Conservation (phyloP, 2,113 vertebrate genomes). For the Euleptes europaea region DNA sequence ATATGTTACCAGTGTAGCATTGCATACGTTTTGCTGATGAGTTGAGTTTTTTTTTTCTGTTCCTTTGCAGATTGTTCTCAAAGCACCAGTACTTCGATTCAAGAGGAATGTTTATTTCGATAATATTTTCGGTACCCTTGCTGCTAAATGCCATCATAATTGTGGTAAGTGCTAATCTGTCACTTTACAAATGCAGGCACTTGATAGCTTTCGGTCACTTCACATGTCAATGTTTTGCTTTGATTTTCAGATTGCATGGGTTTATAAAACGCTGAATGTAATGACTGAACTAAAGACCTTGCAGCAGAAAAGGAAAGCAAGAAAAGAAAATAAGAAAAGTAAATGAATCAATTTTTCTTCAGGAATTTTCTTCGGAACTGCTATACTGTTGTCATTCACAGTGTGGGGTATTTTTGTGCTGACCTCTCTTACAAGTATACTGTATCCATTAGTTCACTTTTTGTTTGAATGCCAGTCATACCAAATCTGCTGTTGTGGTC, state of each 20-base stretch:
- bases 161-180: constrained; percentile 80
- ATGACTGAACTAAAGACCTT: constrained; percentile 90
- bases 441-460: neutral
- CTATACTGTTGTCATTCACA: neutral
- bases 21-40: neutral
- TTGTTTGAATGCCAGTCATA: accelerated
- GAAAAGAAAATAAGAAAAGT: constrained; percentile 73
- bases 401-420: neutral
- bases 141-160: constrained; percentile 89
- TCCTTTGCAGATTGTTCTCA: constrained; percentile 83
- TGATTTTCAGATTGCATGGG: constrained; percentile 84
- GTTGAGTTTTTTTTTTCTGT: neutral
- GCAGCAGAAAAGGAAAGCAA: constrained; percentile 79
- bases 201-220: accelerated
- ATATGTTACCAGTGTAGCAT: neutral
- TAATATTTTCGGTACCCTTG: constrained; percentile 89
- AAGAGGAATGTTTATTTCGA: constrained; percentile 95
- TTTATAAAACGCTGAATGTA: constrained; percentile 85
- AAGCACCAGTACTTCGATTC: constrained; percentile 96
- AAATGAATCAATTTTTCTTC: constrained; percentile 34
- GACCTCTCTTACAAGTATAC: neutral
- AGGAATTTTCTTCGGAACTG: neutral
- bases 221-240: neutral
- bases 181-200: accelerated
- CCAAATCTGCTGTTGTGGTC: neutral